Conservation (phyloP, 2,888 invertebrate species). For the Camponotus fellah region DNA sequence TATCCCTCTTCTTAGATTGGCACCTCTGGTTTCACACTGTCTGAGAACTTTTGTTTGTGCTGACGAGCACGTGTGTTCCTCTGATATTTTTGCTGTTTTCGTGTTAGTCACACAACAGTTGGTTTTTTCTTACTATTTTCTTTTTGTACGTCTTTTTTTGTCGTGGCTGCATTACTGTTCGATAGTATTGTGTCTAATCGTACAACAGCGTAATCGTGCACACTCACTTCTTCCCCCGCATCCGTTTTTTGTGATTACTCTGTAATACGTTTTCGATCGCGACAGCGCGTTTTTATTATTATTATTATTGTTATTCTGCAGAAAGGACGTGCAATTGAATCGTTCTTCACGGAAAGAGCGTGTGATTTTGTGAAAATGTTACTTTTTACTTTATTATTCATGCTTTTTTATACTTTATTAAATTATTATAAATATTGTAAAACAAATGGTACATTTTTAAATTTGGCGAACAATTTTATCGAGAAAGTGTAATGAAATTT, state of each 20-base stretch:
- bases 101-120: slow-evolving; percentile 65
- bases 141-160: slow-evolving; percentile 58
- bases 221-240: slow-evolving; percentile 12
- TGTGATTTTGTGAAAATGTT: background rate
- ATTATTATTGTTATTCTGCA: slow-evolving; percentile 10
- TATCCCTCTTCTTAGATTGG: slow-evolving; percentile 68
- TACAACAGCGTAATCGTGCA: slow-evolving; percentile 54
- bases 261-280: background rate
- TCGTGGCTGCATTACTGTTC: slow-evolving; percentile 68
- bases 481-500: background rate
- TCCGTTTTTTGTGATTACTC: slow-evolving; percentile 31
- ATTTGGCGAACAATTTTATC: background rate
- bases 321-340: slow-evolving; percentile 14
- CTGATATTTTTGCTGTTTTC: slow-evolving; percentile 69
- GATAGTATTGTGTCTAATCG: slow-evolving; percentile 76
- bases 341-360: background rate
- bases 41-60: slow-evolving; percentile 76
- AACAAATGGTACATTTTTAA: background rate
- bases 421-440: background rate
- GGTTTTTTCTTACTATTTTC: slow-evolving; percentile 38
- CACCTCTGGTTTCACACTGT: slow-evolving; percentile 66
- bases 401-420: background rate
- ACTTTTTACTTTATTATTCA: background rate
- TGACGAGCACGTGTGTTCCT: slow-evolving; percentile 68
- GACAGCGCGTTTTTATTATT: slow-evolving; percentile 33